A percentile compares a stretch with the other conserved stretches of the same genome.
Evolutionary conservation across 2,797 vertebrate genomes (phyloP).

Genomic region (Yasuhikotakia modesta): DNA sequence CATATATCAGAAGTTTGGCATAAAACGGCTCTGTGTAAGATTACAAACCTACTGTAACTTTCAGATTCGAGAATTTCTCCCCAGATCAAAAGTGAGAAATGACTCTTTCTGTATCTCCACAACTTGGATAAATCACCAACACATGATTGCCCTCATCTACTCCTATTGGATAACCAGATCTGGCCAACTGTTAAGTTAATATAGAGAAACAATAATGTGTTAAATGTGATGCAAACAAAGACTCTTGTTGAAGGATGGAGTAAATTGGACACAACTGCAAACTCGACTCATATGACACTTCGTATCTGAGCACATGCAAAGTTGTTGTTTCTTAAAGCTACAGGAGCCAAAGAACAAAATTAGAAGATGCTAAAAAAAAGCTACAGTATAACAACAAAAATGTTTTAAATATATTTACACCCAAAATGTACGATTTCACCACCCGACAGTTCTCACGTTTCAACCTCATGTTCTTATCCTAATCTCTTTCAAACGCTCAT

Average conservation of each 20-base stretch:
- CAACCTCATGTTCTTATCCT: background rate
- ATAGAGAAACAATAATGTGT: background rate
- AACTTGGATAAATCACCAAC: background rate
- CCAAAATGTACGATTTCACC: too few relatives aligned
- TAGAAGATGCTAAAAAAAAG: background rate
- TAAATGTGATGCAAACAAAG: too few relatives aligned
- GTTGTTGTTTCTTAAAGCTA: background rate
- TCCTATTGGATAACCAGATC: background rate
- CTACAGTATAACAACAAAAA: background rate
- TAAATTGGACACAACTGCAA: background rate
- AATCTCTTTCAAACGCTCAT: background rate
- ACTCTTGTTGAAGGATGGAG: too few relatives aligned
- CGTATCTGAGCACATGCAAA: background rate
- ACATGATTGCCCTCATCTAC: background rate
- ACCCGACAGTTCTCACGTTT: too few relatives aligned
- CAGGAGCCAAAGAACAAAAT: background rate
- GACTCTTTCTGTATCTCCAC: too few relatives aligned
- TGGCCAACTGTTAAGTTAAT: background rate
- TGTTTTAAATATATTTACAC: too few relatives aligned
- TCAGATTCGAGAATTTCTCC: background rate
- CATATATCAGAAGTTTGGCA: background rate
- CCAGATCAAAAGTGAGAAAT: background rate
- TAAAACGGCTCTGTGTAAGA: too few relatives aligned
- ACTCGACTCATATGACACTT: background rate
- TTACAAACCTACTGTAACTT: too few relatives aligned